Evolutionary conservation across 2,888 invertebrate species (phyloP).

Genomic region (Campaea margaritaria): DNA sequence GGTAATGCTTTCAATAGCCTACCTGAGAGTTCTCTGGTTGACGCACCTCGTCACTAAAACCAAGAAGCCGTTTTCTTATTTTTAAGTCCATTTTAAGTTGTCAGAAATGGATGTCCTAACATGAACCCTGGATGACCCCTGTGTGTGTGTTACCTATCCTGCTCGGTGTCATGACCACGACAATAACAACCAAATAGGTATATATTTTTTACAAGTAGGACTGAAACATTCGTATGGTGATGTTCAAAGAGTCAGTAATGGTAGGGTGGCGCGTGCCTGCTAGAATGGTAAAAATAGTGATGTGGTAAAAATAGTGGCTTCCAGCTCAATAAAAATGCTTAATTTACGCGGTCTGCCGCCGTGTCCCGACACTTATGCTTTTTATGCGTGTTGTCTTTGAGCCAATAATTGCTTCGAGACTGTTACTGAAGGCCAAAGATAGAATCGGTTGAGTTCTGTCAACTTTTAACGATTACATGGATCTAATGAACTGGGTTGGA

Average conservation of each 20-base stretch:
- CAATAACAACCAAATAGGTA: neutral
- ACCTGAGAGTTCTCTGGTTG: no score
- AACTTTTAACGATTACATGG: slow-evolving; percentile 48
- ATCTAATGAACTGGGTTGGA: slow-evolving; percentile 21
- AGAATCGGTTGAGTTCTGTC: slow-evolving; percentile 52
- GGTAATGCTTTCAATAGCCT: no score
- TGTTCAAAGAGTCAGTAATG: slow-evolving; percentile 62
- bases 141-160: no score
- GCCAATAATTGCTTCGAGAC: slow-evolving; percentile 75
- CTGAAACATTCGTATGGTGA: slow-evolving; percentile 20
- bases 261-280: slow-evolving; percentile 75
- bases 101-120: no score
- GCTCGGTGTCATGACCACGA: neutral
- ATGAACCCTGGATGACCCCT: no score
- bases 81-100: no score
- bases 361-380: slow-evolving; percentile 78
- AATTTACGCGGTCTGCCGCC: slow-evolving; percentile 79
- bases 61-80: no score
- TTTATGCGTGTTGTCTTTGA: slow-evolving; percentile 83
- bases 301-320: slow-evolving; percentile 47
- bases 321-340: slow-evolving; percentile 79
- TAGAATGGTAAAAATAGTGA: slow-evolving; percentile 75
- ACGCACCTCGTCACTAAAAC: no score
- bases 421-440: slow-evolving; percentile 60
- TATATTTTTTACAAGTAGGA: slow-evolving; percentile 7